Percentiles rank a stretch among this genome's conserved stretches.
These are phyloP conservation scores for Thermophis baileyi DNA, from an alignment of 2,113 vertebrate species.

Conservation along the genomic window DNA sequence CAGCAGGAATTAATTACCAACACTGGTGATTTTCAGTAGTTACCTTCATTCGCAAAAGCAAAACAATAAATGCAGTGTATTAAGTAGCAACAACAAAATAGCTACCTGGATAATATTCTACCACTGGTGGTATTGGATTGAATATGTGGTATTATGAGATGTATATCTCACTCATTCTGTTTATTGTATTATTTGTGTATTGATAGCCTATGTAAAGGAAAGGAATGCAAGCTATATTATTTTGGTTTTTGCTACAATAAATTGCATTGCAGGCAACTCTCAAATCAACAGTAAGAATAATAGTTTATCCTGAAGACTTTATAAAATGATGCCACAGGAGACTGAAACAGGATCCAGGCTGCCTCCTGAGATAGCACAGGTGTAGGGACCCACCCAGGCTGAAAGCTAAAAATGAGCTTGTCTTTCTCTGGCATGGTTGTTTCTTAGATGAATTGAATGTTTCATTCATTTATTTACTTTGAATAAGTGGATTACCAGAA, in stretches of 20 bases:
- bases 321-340: background rate
- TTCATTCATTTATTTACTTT: background rate
- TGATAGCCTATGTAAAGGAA: background rate
- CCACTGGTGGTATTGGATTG: background rate
- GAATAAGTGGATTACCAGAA: background rate
- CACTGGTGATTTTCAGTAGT: background rate
- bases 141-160: background rate
- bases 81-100: background rate
- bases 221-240: background rate
- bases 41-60: background rate
- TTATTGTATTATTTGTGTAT: background rate
- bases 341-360: background rate
- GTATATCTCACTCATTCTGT: background rate
- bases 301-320: background rate
- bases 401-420: background rate
- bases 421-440: background rate
- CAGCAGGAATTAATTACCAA: slow-evolving; percentile 10
- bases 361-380: background rate
- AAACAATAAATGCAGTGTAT: background rate
- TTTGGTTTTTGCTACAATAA: background rate
- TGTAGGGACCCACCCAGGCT: background rate
- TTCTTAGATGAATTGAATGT: background rate
- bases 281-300: background rate
- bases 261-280: background rate
- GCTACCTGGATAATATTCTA: background rate